Conservation (phyloP, 1,140 invertebrate species). For the Drosophila quadrilineata region DNA sequence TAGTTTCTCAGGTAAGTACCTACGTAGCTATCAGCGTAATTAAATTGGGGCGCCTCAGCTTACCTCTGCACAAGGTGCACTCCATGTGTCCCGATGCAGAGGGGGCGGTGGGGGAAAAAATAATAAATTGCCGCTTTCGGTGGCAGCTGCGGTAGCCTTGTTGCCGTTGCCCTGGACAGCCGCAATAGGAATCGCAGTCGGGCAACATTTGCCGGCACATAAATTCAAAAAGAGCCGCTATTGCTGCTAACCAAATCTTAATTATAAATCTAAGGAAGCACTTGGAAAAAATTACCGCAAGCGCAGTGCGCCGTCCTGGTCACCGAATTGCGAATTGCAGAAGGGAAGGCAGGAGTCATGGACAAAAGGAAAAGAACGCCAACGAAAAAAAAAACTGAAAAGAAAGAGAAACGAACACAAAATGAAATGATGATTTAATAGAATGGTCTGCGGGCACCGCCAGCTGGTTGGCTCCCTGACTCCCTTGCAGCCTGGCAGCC, state of each 20-base stretch:
- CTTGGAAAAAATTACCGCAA: conserved; percentile 69
- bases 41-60: conserved; percentile 56
- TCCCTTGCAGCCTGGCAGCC: no score
- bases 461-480: conserved; percentile 72
- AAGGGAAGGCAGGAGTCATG: background rate
- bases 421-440: conserved; percentile 79
- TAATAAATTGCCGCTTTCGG: conserved; percentile 66
- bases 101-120: conserved; percentile 57
- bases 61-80: conserved; percentile 14
- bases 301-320: conserved; percentile 48
- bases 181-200: conserved; percentile 14
- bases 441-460: conserved; percentile 77
- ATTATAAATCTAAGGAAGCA: conserved; percentile 81
- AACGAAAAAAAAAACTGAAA: conserved; percentile 1
- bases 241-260: conserved; percentile 79
- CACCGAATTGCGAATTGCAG: background rate
- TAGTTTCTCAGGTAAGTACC: conserved; percentile 33
- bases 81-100: conserved; percentile 37
- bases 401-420: conserved; percentile 23
- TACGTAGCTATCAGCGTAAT: conserved; percentile 50
- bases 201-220: conserved; percentile 45
- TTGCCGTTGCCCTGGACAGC: conserved; percentile 1
- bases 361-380: background rate
- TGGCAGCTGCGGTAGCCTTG: conserved; percentile 32
- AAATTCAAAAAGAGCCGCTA: conserved; percentile 59